Conservation (phyloP, 2,113 vertebrate genomes). For the Nycticryphes semicollaris region DNA sequence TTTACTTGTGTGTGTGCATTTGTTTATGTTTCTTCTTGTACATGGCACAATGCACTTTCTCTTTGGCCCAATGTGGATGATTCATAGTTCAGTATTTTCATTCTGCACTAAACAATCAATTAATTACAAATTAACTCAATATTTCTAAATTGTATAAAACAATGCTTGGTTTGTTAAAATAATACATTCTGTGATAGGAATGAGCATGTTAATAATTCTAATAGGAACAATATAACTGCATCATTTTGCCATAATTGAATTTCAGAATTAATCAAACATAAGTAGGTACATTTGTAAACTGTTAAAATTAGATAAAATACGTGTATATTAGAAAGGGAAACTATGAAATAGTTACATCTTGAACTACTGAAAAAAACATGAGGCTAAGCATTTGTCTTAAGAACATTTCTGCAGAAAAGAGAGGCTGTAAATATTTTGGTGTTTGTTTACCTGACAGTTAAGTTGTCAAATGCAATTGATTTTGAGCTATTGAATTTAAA, state of each 20-base stretch:
- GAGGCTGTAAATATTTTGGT: background rate
- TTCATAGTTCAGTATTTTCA: slow-evolving; percentile 7
- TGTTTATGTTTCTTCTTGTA: background rate
- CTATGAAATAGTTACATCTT: background rate
- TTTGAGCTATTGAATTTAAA: background rate
- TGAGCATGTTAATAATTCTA: background rate
- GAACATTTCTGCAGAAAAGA: background rate
- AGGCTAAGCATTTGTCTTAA: background rate
- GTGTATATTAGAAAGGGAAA: background rate
- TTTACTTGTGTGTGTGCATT: background rate
- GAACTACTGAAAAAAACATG: background rate
- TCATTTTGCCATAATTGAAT: background rate
- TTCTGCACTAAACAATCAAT: background rate
- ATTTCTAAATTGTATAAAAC: background rate
- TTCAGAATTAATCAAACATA: background rate
- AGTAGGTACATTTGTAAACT: background rate
- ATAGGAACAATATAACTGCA: background rate
- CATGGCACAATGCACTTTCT: background rate
- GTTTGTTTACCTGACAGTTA: background rate
- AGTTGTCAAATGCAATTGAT: background rate
- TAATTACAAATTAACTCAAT: slow-evolving; percentile 30
- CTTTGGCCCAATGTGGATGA: background rate
- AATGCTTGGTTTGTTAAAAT: background rate
- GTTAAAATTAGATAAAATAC: background rate
- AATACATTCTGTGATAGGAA: background rate